Percentiles rank a stretch among this genome's conserved stretches.
These are phyloP conservation scores for Plagodis dolabraria DNA, from an alignment of 2,888 invertebrate genomes.

Conservation along the genomic window DNA sequence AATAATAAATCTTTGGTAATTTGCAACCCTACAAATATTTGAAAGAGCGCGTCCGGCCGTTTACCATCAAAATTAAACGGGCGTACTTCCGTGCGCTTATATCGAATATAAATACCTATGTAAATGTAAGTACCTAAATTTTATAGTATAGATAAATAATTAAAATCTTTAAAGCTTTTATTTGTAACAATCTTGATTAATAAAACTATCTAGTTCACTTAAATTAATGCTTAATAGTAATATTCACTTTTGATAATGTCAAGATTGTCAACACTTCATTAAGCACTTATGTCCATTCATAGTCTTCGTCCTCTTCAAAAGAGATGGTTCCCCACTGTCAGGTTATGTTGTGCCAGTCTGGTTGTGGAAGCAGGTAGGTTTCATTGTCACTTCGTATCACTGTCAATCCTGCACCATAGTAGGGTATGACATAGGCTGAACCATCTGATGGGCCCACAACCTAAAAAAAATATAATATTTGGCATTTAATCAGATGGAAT, in stretches of 20 bases:
- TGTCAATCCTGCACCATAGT: conserved; percentile 94
- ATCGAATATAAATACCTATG: too few relatives aligned
- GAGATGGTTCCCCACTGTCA: conserved; percentile 83
- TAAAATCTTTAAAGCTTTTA: not conserved
- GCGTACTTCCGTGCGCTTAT: too few relatives aligned
- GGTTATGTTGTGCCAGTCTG: conserved; percentile 89
- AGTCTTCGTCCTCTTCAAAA: conserved; percentile 76
- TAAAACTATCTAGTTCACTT: conserved; percentile 6
- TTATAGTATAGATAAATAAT: too few relatives aligned
- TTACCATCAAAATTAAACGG: too few relatives aligned
- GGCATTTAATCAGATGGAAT: not conserved
- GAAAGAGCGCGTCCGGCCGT: too few relatives aligned
- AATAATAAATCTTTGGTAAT: too few relatives aligned
- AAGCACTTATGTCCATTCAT: conserved; percentile 71
- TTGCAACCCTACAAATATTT: too few relatives aligned
- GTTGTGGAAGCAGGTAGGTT: conserved; percentile 92
- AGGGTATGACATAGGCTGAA: conserved; percentile 96
- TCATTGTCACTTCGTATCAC: conserved; percentile 93
- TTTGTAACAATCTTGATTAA: not conserved
- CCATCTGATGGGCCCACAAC: conserved; percentile 97
- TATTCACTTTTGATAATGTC: conserved; percentile 18
- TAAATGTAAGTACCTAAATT: too few relatives aligned
- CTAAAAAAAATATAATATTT: conserved; percentile 52
- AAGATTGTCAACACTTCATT: conserved; percentile 3
- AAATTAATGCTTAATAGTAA: conserved; percentile 23